Evolutionary conservation across 1,140 invertebrate genomes (phyloP).

Genomic region (Zaprionus davidi): DNA sequence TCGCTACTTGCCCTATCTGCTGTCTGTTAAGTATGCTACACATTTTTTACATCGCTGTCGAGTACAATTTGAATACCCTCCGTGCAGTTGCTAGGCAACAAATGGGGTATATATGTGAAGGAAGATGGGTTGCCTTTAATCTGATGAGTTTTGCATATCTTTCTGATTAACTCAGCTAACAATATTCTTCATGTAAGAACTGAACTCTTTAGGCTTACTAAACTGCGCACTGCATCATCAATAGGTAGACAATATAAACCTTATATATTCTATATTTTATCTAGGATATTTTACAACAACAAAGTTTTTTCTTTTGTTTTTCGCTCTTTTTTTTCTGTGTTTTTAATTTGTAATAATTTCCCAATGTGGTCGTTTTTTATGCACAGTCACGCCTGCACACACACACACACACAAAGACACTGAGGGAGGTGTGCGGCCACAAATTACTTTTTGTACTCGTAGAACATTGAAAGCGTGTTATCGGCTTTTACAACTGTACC

Average conservation of each 20-base stretch:
- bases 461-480: constrained; percentile 68
- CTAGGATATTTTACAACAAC: background rate
- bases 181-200: background rate
- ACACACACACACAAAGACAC: constrained; percentile 12
- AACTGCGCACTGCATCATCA: too few relatives aligned
- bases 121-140: background rate
- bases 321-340: constrained; percentile 1
- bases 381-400: constrained; percentile 30
- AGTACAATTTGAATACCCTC: constrained; percentile 4
- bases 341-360: constrained; percentile 77
- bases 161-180: background rate
- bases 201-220: too few relatives aligned
- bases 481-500: constrained; percentile 73
- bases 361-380: constrained; percentile 55
- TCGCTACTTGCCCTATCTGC: background rate
- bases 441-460: constrained; percentile 74
- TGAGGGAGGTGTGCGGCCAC: constrained; percentile 33
- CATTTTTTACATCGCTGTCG: constrained; percentile 38
- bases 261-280: background rate
- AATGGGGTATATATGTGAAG: background rate
- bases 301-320: constrained; percentile 4
- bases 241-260: background rate
- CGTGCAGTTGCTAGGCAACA: background rate
- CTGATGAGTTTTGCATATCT: background rate
- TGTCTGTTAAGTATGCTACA: constrained; percentile 63